Percentiles rank a stretch among this genome's conserved stretches.
Conservation (phyloP, 2,113 vertebrate genomes). For the Spilogale gracilis region DNA sequence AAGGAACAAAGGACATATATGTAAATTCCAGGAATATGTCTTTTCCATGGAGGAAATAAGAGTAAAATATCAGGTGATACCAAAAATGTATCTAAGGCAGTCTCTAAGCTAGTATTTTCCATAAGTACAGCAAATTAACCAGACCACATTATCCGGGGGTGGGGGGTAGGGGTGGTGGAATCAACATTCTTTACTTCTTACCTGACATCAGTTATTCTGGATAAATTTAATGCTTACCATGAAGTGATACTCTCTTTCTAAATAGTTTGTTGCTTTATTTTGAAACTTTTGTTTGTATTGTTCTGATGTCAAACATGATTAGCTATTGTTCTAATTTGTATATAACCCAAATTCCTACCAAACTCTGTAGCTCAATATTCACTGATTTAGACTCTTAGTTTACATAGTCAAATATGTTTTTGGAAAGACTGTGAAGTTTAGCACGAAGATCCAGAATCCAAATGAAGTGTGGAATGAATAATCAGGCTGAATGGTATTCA, state of each 20-base stretch:
- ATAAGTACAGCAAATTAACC: neutral
- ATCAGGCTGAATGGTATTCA: neutral
- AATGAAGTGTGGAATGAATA: neutral
- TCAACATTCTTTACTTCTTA: constrained; percentile 56
- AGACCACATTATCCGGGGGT: neutral
- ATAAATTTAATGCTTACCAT: constrained; percentile 30
- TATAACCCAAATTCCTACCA: constrained; percentile 62
- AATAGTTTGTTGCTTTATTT: constrained; percentile 66
- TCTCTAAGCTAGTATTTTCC: constrained; percentile 34
- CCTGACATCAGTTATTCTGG: constrained; percentile 35
- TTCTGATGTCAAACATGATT: constrained; percentile 71
- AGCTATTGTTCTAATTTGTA: constrained; percentile 59
- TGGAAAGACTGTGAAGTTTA: neutral
- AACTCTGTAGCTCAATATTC: neutral
- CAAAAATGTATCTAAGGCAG: constrained; percentile 7
- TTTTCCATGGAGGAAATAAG: neutral
- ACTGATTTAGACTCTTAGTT: constrained; percentile 61
- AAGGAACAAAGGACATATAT: neutral
- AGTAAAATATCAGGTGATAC: neutral
- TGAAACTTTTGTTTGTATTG: constrained; percentile 56
- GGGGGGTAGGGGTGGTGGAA: neutral
- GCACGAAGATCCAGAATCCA: neutral
- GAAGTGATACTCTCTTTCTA: constrained; percentile 39
- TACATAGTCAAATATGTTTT: constrained; percentile 38
- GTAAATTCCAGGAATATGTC: neutral